Percentiles rank a stretch among this genome's conserved stretches.
Evolutionary conservation across 1,140 invertebrate genomes (phyloP).

Genomic region (Rhyzopertha dominica): DNA sequence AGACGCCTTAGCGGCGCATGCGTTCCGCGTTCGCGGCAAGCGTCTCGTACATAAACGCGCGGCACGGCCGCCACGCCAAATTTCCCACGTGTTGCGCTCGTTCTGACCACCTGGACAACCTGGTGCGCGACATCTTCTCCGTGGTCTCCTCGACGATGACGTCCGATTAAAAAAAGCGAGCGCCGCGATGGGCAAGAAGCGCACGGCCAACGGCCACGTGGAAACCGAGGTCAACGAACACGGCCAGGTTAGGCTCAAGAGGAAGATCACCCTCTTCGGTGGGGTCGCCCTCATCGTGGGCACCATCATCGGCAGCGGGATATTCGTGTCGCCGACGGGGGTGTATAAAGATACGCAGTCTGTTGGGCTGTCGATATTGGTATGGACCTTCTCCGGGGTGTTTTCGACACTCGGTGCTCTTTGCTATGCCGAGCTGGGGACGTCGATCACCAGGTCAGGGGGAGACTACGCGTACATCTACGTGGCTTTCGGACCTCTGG

Average conservation of each 20-base stretch:
- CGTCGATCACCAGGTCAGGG: constrained; percentile 74
- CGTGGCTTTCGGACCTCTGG: constrained; percentile 81
- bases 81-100: too few relatives aligned
- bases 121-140: constrained; percentile 1
- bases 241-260: constrained; percentile 63
- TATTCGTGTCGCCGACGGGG: constrained; percentile 74
- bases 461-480: constrained; percentile 87
- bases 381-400: constrained; percentile 69
- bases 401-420: constrained; percentile 72
- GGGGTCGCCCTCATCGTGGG: constrained; percentile 84
- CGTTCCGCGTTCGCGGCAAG: constrained; percentile 1
- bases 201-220: constrained; percentile 8
- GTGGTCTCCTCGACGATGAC: constrained; percentile 20
- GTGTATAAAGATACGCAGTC: constrained; percentile 62
- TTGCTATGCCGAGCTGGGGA: constrained; percentile 83
- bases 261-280: constrained; percentile 78
- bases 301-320: constrained; percentile 78
- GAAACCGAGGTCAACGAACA: constrained; percentile 25
- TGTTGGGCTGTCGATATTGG: constrained; percentile 62
- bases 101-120: constrained; percentile 1
- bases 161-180: constrained; percentile 26
- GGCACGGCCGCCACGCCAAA: too few relatives aligned
- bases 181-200: constrained; percentile 5
- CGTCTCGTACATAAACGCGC: constrained; percentile 1
- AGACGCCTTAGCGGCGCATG: not conserved